Evolutionary conservation across 2,113 vertebrate genomes (phyloP).

Genomic region (Amphilophus citrinellus): DNA sequence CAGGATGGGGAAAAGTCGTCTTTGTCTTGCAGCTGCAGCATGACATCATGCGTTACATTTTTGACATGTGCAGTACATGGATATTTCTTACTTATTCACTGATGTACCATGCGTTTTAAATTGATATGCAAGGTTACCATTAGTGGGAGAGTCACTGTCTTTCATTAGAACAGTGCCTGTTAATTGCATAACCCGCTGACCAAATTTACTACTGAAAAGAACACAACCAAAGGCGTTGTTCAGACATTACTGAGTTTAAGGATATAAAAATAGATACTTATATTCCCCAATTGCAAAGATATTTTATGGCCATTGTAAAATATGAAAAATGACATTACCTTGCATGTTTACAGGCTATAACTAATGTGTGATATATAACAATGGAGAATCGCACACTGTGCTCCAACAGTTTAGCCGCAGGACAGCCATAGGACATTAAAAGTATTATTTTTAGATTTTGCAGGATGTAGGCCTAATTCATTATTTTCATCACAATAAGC

Average conservation of each 20-base stretch:
- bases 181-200: neutral
- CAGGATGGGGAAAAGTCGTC: conserved; percentile 19
- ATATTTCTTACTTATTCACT: neutral
- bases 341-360: neutral
- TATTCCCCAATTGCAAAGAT: neutral
- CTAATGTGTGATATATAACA: neutral
- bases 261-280: neutral
- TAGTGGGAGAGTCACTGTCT: neutral
- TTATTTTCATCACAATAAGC: conserved; percentile 11
- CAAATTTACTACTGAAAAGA: neutral
- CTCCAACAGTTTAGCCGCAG: conserved; percentile 3
- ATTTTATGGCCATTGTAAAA: neutral
- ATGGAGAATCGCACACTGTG: neutral
- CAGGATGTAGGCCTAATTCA: neutral
- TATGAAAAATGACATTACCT: neutral
- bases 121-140: neutral
- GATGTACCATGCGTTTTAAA: neutral
- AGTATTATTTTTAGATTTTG: conserved; percentile 16
- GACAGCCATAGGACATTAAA: conserved; percentile 1
- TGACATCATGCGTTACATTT: conserved; percentile 41
- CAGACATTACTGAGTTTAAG: neutral
- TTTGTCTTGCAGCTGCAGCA: conserved; percentile 53
- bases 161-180: neutral
- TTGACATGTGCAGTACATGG: neutral
- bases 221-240: neutral